Conservation (phyloP, 2,797 vertebrate species). For the Halcyon smyrnensis region DNA sequence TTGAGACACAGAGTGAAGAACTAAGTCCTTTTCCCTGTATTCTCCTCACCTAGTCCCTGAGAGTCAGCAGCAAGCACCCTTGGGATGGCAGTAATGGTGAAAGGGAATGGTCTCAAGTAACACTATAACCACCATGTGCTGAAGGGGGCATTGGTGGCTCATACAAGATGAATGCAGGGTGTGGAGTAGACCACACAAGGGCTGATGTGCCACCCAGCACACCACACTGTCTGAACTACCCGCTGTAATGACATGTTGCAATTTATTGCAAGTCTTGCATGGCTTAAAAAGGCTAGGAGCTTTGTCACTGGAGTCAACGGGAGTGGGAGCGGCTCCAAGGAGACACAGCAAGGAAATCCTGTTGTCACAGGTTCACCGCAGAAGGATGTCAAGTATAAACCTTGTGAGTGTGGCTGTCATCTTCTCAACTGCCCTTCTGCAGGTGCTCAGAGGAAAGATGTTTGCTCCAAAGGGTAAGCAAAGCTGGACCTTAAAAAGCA, state of each 20-base stretch:
- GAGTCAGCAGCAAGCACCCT: neutral
- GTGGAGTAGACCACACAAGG: neutral
- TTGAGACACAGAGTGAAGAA: neutral
- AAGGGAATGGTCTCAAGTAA: neutral
- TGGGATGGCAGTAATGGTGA: neutral
- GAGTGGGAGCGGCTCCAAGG: neutral
- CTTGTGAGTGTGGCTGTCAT: neutral
- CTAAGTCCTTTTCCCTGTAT: neutral
- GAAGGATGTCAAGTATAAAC: neutral
- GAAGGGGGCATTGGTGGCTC: slow-evolving; percentile 36
- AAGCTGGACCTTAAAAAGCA: neutral
- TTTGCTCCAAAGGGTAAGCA: neutral
- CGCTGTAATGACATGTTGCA: neutral
- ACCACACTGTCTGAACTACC: neutral
- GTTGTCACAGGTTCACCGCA: neutral
- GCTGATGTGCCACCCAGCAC: neutral
- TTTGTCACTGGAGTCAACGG: neutral
- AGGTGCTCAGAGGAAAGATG: neutral
- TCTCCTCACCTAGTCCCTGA: neutral
- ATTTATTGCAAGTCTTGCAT: neutral
- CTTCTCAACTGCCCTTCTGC: neutral
- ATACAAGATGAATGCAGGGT: neutral
- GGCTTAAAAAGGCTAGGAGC: neutral
- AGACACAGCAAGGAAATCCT: neutral
- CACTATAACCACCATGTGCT: neutral